A percentile compares a stretch with the other conserved stretches of the same genome.
phyloP scores from a whole-genome alignment of 2,797 vertebrate species.

The Schizothorax lantsangensis region DNA sequence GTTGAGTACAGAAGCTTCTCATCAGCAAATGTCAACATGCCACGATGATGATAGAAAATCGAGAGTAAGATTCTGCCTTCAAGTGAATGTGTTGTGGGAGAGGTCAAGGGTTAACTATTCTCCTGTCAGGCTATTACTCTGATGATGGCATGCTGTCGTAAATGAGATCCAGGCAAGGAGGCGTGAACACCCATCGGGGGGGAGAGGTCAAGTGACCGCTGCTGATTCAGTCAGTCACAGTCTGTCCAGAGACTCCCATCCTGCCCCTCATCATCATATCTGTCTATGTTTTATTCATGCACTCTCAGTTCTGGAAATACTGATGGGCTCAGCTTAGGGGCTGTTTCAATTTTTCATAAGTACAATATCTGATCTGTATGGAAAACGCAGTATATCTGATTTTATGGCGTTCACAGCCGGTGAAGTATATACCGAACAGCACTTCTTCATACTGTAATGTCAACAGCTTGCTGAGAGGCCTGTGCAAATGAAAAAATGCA shows the following conservation, averaged over 20 bases:
- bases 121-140: constrained; percentile 49
- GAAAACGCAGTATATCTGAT: constrained; percentile 53
- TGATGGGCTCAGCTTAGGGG: constrained; percentile 50
- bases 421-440: constrained; percentile 34
- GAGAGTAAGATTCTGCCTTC: not conserved
- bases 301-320: constrained; percentile 58
- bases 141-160: constrained; percentile 32
- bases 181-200: not conserved
- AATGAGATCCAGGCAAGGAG: constrained; percentile 51
- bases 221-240: constrained; percentile 40
- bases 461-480: not conserved
- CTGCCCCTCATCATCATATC: constrained; percentile 64
- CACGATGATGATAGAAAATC: not conserved
- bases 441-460: constrained; percentile 27
- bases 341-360: constrained; percentile 67
- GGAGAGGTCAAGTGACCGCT: constrained; percentile 55
- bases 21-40: constrained; percentile 10
- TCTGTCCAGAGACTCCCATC: constrained; percentile 58
- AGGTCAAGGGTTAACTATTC: constrained; percentile 54
- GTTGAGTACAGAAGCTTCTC: constrained; percentile 30
- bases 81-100: constrained; percentile 17
- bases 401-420: constrained; percentile 50
- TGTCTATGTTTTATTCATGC: constrained; percentile 73
- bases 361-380: constrained; percentile 56
- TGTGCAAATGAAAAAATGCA: not conserved